Base-by-base conservation (phyloP, 1,140 invertebrate genomes). In the Drosophila athabasca region DNA sequence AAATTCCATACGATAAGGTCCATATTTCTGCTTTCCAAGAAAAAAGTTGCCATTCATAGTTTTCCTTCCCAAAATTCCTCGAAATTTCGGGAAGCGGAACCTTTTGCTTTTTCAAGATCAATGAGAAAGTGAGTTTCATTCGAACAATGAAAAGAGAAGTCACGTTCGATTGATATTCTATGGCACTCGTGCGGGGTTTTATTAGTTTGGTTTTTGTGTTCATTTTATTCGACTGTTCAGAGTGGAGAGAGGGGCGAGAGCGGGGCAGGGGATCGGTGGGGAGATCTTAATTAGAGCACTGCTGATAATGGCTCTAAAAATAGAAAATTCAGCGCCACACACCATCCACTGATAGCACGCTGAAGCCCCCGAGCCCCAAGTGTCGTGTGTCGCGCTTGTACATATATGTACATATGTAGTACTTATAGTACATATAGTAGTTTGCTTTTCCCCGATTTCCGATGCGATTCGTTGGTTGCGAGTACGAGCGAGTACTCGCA, bases 251-350 rank as follows among this genome's bases (percentile, higher is more conserved):
- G 72, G 61, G 73, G 35, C n/a, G n/a, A n/a, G 13, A 39, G 11
- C 35, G 13, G 35, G 3, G 11, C 11, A 19, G 17, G 17, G 35
- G 11, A 39, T 39, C 11, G 35, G 70, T 67, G 73, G 73, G 73
- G 70, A 87, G 82, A 87, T 87, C 82, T 88, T 87, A 87, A 87
- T 87, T 87, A 87, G 82, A 87, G 75, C 82, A 87, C 46, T 52
- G 52, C 82, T 87, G 82, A 87, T 87, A 87, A 87, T 87, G 60
- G 43, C 65, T 61, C 78, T 87, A 87, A 76, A 87, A 68, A 88
- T 87, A 87, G 66, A 64, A 70, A 46, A 13, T 68, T 70, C 55
- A 55, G 53, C 66, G 41, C 64, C 64, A 58, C 66, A 65, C 35
- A 39, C 35, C 35, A 39, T 39, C 11, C 35, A 39, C 82, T 87